Evolutionary conservation across 92 coral and sea anemone species (phyloP), one percentile per base, ranked within the genome.

Genomic region (Parazoanthus darwini): DNA sequence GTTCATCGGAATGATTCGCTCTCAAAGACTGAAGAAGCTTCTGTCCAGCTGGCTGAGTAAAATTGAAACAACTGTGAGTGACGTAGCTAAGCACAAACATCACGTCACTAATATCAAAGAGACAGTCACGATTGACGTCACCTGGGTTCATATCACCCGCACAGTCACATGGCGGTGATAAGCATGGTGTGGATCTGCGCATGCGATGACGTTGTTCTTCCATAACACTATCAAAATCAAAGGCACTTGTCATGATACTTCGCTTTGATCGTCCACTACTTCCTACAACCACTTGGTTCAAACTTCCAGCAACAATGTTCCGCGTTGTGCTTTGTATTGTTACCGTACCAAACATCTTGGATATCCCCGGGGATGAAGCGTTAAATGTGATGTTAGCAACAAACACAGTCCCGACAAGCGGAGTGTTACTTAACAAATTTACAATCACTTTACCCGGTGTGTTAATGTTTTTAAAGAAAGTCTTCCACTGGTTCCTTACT

Each of bases 41-140:
- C n/a, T 72, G 88, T 20, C 86, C 91, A 77, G 38, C 33, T 3
- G 77, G 81, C n/a, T 26, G 63, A 14, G 93, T 71, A 70, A 91
- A 89, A 46, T 88, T 85, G 54, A 85, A 85, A 78, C 75, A 8
- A 8, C 76, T 80, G 50, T 51, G 86, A 22, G 93, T 78, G 78
- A 68, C 81, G 59, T 85, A 88, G 33, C 78, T 80, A 59, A 91
- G 87, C 23, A 91, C 91, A 85, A 91, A 91, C 35, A 85, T 48
- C 13, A 79, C 92, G 79, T 91, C 93, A 37, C 83, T 80, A 74
- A 91, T 75, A 79, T 89, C 93, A 85, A 89, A 89, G 26, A 71
- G 65, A 39, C 93, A 91, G 81, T 91, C 93, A 56, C 82, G 82
- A 86, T 91, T 91, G 20, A 91, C 89, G 79, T 91, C 93, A 22